phyloP scores from a whole-genome alignment of 2,888 invertebrate genomes.

The Alcis repandata region DNA sequence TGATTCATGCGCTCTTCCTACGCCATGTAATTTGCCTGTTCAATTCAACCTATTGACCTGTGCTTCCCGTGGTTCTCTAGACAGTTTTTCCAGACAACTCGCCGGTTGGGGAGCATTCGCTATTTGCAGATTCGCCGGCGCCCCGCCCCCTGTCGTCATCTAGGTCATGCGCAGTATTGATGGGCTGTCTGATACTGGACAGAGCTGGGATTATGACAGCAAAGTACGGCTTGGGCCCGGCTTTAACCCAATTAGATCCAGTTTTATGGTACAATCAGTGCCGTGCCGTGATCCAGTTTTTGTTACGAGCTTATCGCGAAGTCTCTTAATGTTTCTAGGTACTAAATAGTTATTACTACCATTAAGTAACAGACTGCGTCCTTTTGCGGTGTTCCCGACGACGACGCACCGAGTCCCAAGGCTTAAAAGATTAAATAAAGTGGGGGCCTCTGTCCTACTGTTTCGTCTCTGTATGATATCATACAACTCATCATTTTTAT shows the following conservation, averaged over 20 bases:
- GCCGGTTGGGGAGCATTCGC: conserved; percentile 59
- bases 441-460: conserved; percentile 43
- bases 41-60: conserved; percentile 56
- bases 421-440: conserved; percentile 52
- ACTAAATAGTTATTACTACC: neutral
- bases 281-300: conserved; percentile 18
- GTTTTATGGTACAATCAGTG: conserved; percentile 32
- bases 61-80: conserved; percentile 40
- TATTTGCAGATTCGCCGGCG: conserved; percentile 59
- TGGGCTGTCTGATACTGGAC: conserved; percentile 59
- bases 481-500: conserved; percentile 58
- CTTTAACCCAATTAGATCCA: conserved; percentile 44
- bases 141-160: conserved; percentile 68
- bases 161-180: conserved; percentile 70
- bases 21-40: conserved; percentile 50
- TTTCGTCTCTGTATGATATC: conserved; percentile 60
- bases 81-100: conserved; percentile 54
- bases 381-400: conserved; percentile 39
- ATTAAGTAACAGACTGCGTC: conserved; percentile 28
- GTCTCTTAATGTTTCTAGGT: neutral
- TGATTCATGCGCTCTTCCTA: conserved; percentile 43
- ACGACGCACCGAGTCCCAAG: conserved; percentile 37
- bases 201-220: conserved; percentile 52
- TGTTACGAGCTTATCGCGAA: conserved; percentile 2
- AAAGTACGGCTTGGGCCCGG: conserved; percentile 44